Evolutionary conservation across 2,888 invertebrate genomes (phyloP), one percentile per base, ranked within the genome.

Genomic region (Cryptosula pallasiana): DNA sequence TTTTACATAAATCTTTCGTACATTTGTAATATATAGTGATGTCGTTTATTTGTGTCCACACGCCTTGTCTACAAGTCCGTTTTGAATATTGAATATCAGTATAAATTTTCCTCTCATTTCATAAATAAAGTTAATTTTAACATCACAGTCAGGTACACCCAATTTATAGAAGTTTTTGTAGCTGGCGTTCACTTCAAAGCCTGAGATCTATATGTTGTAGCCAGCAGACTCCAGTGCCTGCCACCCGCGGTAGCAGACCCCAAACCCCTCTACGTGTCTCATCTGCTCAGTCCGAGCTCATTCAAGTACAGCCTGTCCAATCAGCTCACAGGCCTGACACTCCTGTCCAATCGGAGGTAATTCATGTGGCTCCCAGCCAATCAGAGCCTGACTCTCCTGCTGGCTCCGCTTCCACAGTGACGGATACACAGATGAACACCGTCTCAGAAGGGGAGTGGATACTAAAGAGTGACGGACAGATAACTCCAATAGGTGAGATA

Each of bases 391-490:
- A 45, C 45, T 45, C 45, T 45, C 29, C 29, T 32, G 55, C 16
- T n/a, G 32, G 20, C 27, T 29, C 63, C 27, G 9, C 34, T n/a
- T 25, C 25, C n/a, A 55, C 55, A 23, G 29, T 63, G 13, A 63
- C 63, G 27, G 63, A 63, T 13, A 63, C 63, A 16, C 63, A 63
- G 63, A 63, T 63, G 63, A 63, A 63, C 34, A 63, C 63, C 13
- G 63, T 63, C 29, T 63, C 63, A 63, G 63, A 63, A 16, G 63
- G 63, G 32, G 63, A 63, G 34, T 63, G 63, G 63, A 5, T 63
- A n/a, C 27, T 63, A 13, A 63, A 63, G 32, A 63, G 63, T n/a
- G 63, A 63, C 16, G 63, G 63, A 29, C 63, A 63, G 63, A 20
- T 63, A 32, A 63, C 63, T 32, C 63, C 63, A 5, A 63, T 5